Conservation (phyloP, 2,888 invertebrate genomes). For the Nezara viridula region DNA sequence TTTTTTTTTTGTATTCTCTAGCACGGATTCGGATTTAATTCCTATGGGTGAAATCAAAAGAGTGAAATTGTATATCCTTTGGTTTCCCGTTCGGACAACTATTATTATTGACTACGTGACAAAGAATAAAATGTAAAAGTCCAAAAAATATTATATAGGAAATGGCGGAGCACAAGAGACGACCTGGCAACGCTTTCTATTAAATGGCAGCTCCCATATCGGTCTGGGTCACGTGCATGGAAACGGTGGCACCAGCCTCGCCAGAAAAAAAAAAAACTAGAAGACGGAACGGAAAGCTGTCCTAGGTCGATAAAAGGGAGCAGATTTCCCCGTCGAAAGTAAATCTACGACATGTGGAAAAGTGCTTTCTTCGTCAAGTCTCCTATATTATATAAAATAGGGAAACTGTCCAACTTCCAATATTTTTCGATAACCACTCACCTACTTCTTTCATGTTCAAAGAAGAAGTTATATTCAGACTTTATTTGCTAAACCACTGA, state of each 20-base stretch:
- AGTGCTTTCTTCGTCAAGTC: constrained; percentile 19
- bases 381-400: constrained; percentile 46
- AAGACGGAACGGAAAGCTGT: constrained; percentile 44
- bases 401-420: not conserved
- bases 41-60: not conserved
- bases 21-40: not conserved
- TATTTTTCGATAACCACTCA: not conserved
- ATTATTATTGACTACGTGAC: not conserved
- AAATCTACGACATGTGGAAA: constrained; percentile 43
- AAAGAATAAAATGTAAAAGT: constrained; percentile 32
- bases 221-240: constrained; percentile 49
- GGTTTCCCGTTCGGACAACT: not conserved
- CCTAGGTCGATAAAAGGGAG: constrained; percentile 29
- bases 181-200: constrained; percentile 37
- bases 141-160: constrained; percentile 36
- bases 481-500: no score
- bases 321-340: constrained; percentile 51
- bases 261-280: not conserved
- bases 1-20: not conserved
- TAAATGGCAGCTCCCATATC: constrained; percentile 48
- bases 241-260: constrained; percentile 6
- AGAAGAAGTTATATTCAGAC: no score
- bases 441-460: no score
- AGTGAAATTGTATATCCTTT: not conserved
- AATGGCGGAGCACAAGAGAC: not conserved